A percentile compares a stretch with the other conserved stretches of the same genome.
Evolutionary conservation across 1,140 invertebrate species (phyloP).

Genomic region (Drosophila pseudoobscura): DNA sequence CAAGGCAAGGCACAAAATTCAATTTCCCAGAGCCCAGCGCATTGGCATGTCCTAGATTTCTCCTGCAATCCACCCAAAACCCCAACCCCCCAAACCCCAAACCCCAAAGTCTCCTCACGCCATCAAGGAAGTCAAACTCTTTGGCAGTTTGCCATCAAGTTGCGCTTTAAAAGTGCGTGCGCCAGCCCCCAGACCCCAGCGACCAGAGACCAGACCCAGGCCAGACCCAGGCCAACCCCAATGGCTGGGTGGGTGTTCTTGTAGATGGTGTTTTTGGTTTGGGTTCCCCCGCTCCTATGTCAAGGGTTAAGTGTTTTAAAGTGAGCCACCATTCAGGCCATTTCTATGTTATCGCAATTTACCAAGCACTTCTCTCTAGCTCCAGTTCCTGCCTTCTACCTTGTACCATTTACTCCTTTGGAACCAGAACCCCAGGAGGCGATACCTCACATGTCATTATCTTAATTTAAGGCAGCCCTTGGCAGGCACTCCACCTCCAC

Average conservation of each 20-base stretch:
- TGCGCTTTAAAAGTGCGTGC: conserved; percentile 72
- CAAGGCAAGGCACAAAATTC: conserved; percentile 39
- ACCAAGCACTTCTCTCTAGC: conserved; percentile 50
- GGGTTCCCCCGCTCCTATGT: conserved; percentile 16
- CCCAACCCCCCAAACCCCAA: neutral
- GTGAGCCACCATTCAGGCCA: conserved; percentile 59
- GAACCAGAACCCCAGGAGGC: conserved; percentile 22
- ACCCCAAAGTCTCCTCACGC: neutral
- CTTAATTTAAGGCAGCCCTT: conserved; percentile 69
- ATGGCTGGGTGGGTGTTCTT: neutral
- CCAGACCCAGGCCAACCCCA: conserved; percentile 1
- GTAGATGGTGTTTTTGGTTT: neutral
- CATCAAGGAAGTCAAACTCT: conserved; percentile 45
- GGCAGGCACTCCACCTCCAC: conserved; percentile 8
- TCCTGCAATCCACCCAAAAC: neutral
- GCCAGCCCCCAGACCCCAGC: neutral
- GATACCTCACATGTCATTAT: conserved; percentile 75
- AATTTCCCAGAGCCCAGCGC: conserved; percentile 42
- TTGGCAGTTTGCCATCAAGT: conserved; percentile 71
- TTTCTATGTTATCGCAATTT: conserved; percentile 76
- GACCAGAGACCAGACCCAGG: neutral
- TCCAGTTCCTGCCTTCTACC: neutral
- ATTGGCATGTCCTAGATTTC: conserved; percentile 49
- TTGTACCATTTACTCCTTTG: neutral
- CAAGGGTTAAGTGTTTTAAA: conserved; percentile 74